A percentile compares a stretch with the other conserved stretches of the same genome.
Evolutionary conservation across 2,888 invertebrate genomes (phyloP).

Genomic region (Acronicta alni): DNA sequence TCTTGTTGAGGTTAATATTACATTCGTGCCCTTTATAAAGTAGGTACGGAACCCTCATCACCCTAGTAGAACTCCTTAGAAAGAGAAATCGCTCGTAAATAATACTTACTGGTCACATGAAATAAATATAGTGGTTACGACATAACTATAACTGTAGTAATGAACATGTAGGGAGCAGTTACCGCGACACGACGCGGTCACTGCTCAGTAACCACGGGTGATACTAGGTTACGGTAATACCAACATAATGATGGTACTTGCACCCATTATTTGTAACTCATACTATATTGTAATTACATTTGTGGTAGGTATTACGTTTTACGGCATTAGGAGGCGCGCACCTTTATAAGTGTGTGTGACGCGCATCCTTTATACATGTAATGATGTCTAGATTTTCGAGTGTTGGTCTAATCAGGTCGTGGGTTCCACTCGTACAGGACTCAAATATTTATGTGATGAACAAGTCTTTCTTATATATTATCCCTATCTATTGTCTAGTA

Average conservation of each 20-base stretch:
- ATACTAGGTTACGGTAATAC: not conserved
- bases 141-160: slow-evolving; percentile 3
- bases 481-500: too few relatives aligned
- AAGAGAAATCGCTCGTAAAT: slow-evolving; percentile 39
- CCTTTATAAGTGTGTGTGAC: too few relatives aligned
- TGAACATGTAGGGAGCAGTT: not conserved
- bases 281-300: slow-evolving; percentile 1
- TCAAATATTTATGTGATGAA: too few relatives aligned
- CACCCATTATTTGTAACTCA: not conserved
- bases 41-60: not conserved
- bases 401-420: too few relatives aligned
- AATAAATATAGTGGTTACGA: slow-evolving; percentile 16
- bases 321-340: too few relatives aligned
- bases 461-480: too few relatives aligned
- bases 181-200: not conserved
- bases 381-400: too few relatives aligned
- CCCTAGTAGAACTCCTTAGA: slow-evolving; percentile 1
- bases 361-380: too few relatives aligned
- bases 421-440: too few relatives aligned
- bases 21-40: not conserved
- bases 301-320: not conserved
- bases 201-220: slow-evolving; percentile 10
- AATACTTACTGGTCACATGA: slow-evolving; percentile 18
- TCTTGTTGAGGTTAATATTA: too few relatives aligned
- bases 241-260: not conserved